Conservation (phyloP, 2,888 invertebrate genomes). For the Luperina testacea region DNA sequence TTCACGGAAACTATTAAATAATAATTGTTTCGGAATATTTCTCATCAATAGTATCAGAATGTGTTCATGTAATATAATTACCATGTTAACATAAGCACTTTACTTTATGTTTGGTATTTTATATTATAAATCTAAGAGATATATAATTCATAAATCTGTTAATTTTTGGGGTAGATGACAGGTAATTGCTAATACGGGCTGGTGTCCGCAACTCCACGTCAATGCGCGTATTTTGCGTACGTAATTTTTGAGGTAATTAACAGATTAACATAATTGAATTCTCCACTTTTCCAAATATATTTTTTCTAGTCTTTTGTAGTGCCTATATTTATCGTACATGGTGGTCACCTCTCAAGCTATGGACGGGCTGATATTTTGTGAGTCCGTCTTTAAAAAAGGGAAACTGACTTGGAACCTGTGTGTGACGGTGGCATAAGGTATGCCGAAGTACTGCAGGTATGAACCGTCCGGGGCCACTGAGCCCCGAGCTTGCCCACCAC, state of each 20-base stretch:
- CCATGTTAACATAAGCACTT: too few species aligned
- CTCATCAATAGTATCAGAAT: conserved; percentile 1
- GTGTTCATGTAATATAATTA: background rate
- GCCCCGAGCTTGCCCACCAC: conserved; percentile 77
- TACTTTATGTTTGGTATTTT: background rate
- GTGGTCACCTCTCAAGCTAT: too few species aligned
- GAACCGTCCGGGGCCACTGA: conserved; percentile 75
- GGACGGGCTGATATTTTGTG: too few species aligned
- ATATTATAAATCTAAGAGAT: background rate
- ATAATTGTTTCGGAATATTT: conserved; percentile 55
- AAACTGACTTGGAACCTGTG: conserved; percentile 80
- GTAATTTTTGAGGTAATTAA: too few species aligned
- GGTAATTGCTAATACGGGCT: too few species aligned
- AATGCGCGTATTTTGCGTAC: too few species aligned
- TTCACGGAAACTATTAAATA: conserved; percentile 54
- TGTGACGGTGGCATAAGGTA: conserved; percentile 79
- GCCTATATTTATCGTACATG: background rate
- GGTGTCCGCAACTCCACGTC: too few species aligned
- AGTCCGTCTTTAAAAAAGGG: too few species aligned
- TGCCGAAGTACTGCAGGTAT: conserved; percentile 75
- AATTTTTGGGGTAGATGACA: too few species aligned
- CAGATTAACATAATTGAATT: background rate
- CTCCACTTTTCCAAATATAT: background rate
- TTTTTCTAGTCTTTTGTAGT: background rate
- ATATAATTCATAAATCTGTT: too few species aligned